Percentiles rank a stretch among this genome's conserved stretches.
phyloP scores from a whole-genome alignment of 2,888 invertebrate genomes.

The Mayetiola destructor region DNA sequence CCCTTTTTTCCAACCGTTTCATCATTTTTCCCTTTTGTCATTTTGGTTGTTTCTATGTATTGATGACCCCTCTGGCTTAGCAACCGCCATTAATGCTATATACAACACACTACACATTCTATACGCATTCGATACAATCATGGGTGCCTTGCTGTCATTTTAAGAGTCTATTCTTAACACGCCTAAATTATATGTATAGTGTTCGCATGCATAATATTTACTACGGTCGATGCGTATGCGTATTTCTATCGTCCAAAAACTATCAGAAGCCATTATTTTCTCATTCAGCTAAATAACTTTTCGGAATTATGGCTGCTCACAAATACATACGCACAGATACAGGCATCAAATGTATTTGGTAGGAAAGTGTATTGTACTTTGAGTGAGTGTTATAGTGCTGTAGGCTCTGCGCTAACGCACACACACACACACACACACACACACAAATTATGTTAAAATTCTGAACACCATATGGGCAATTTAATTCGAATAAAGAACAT shows the following conservation, averaged over 20 bases:
- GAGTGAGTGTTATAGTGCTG: neutral
- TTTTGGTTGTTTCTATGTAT: neutral
- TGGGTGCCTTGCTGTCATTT: conserved; percentile 11
- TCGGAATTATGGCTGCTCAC: conserved; percentile 6
- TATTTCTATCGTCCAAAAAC: conserved; percentile 4
- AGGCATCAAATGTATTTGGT: neutral
- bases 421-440: neutral
- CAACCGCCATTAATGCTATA: conserved; percentile 3
- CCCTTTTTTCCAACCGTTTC: neutral
- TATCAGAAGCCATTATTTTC: conserved; percentile 12
- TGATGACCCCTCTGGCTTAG: neutral
- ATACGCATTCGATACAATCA: conserved; percentile 2
- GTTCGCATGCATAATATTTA: neutral
- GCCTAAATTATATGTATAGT: conserved; percentile 11
- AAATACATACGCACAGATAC: neutral
- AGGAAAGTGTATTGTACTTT: neutral
- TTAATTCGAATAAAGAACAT: conserved; percentile 12
- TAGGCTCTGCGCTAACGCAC: neutral
- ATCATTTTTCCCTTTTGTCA: neutral
- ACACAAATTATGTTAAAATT: neutral
- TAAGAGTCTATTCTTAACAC: conserved; percentile 13
- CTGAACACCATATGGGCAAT: conserved; percentile 10
- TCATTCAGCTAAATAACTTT: conserved; percentile 5
- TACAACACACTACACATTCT: no score
- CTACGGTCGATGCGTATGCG: neutral